Evolutionary conservation across 2,797 vertebrate genomes (phyloP).

Genomic region (Anas capensis): DNA sequence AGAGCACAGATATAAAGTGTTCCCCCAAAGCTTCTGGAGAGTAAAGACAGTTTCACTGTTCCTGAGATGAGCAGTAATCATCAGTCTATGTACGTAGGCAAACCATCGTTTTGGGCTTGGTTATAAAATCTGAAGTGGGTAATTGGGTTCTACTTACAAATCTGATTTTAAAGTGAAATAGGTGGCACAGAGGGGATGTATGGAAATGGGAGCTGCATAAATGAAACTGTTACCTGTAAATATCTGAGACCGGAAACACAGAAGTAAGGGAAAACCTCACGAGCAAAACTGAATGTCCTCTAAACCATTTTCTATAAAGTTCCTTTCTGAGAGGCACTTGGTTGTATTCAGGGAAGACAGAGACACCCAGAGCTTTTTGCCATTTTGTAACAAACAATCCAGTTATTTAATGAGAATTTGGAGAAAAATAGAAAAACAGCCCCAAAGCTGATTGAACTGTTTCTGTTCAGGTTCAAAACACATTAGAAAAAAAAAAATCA

Average conservation of each 20-base stretch:
- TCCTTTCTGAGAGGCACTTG: neutral
- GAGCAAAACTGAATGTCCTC: neutral
- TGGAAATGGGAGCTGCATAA: neutral
- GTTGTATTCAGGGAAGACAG: neutral
- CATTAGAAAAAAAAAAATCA: neutral
- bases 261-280: neutral
- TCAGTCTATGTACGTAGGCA: neutral
- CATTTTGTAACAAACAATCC: neutral
- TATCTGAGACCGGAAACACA: neutral
- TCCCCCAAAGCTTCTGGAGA: neutral
- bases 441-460: neutral
- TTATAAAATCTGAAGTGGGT: neutral
- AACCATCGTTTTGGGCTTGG: neutral
- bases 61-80: neutral
- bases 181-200: neutral
- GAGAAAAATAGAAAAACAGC: neutral
- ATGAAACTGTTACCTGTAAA: neutral
- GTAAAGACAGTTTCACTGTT: neutral
- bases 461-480: neutral
- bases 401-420: neutral
- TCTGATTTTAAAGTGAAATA: neutral
- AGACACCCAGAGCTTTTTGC: accelerated
- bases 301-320: neutral
- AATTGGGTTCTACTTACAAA: neutral
- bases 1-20: neutral